phyloP scores from a whole-genome alignment of 2,797 vertebrate genomes.

The Chiroxiphia lanceolata region DNA sequence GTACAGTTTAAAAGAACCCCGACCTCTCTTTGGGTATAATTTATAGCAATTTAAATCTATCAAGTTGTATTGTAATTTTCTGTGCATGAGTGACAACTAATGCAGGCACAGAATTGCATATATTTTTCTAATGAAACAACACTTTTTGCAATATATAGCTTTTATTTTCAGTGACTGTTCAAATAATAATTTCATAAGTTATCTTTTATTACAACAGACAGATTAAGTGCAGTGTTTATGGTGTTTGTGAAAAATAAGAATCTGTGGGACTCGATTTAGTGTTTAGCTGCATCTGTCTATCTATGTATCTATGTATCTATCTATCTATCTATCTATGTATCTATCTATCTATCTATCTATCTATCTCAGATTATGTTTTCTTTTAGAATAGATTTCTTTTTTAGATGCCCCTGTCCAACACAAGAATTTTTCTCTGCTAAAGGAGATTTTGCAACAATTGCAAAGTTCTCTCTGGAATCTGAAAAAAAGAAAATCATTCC shows the following conservation, averaged over 20 bases:
- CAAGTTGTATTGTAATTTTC: neutral
- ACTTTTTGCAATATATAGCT: neutral
- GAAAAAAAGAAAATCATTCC: neutral
- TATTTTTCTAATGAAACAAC: neutral
- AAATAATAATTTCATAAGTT: neutral
- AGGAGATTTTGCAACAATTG: neutral
- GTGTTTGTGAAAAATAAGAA: neutral
- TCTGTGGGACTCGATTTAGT: neutral
- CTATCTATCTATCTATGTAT: too few species aligned
- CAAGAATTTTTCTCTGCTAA: neutral
- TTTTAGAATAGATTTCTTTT: neutral
- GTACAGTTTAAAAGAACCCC: neutral
- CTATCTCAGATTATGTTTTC: neutral
- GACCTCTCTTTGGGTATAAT: neutral
- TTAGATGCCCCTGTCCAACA: neutral
- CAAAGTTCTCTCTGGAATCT: neutral
- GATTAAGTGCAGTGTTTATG: neutral
- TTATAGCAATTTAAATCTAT: neutral
- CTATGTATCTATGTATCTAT: too few species aligned
- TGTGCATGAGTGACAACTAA: neutral
- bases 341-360: too few species aligned
- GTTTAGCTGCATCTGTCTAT: neutral
- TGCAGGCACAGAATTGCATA: neutral
- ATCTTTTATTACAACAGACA: neutral
- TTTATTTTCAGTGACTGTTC: neutral